These are phyloP conservation scores for Myotis pilosus DNA, from an alignment of 2,797 vertebrate species.

Conservation along the genomic window DNA sequence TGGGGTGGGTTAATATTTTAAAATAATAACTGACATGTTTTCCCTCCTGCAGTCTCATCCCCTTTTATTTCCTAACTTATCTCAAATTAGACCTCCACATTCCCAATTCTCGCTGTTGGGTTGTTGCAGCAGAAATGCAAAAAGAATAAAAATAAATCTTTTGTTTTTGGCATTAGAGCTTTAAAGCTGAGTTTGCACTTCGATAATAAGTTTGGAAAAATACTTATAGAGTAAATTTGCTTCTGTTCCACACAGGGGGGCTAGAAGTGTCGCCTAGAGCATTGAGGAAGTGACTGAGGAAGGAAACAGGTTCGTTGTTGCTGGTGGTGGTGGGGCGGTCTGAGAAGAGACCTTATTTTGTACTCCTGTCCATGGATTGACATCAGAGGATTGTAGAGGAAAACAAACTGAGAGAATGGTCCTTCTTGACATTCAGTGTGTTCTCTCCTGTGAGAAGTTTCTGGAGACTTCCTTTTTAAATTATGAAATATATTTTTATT, in stretches of 20 bases:
- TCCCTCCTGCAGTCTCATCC: neutral
- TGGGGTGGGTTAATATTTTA: conserved; percentile 28
- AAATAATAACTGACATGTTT: conserved; percentile 23
- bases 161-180: neutral
- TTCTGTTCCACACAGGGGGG: neutral
- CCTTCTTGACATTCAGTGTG: neutral
- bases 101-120: neutral
- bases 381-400: neutral
- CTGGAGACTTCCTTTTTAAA: neutral
- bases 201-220: conserved; percentile 21
- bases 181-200: neutral
- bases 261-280: neutral
- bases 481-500: neutral
- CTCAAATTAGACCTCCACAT: conserved; percentile 2
- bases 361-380: neutral
- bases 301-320: neutral
- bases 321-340: neutral
- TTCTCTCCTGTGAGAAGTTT: neutral
- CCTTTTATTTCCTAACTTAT: neutral
- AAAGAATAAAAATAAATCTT: neutral
- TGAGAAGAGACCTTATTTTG: neutral
- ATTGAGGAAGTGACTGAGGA: neutral
- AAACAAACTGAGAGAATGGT: neutral
- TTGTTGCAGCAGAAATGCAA: conserved; percentile 32
- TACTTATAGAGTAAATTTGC: neutral